phyloP scores from a whole-genome alignment of 2,888 invertebrate species.

The Chouioia cunea region DNA sequence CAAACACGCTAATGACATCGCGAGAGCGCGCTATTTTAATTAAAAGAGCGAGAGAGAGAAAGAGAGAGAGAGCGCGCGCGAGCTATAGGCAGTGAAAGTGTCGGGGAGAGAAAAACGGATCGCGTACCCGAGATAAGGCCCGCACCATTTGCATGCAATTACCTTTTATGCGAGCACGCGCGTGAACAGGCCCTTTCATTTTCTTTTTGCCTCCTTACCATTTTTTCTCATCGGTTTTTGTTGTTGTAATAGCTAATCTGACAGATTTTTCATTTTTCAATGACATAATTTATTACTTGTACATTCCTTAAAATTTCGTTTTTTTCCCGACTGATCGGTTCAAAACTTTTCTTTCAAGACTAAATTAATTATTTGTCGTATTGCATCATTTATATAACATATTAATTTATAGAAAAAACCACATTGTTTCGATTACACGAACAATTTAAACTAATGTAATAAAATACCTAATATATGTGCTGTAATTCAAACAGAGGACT shows the following conservation, averaged over 20 bases:
- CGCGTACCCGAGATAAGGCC: conserved; percentile 57
- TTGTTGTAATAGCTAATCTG: neutral
- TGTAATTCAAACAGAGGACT: too few species aligned
- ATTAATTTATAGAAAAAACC: too few species aligned
- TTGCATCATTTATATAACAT: too few species aligned
- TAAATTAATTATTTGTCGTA: too few species aligned
- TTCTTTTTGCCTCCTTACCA: neutral
- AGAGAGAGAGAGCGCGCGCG: neutral
- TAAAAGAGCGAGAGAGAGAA: conserved; percentile 17
- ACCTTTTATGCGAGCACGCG: conserved; percentile 52
- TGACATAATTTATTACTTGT: too few species aligned
- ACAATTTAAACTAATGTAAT: too few species aligned
- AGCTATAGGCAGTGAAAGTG: conserved; percentile 59
- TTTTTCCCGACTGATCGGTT: too few species aligned
- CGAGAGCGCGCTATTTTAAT: conserved; percentile 25
- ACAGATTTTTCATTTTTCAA: neutral
- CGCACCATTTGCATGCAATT: conserved; percentile 61
- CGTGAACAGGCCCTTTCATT: conserved; percentile 1
- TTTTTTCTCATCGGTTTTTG: neutral
- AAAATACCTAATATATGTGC: too few species aligned
- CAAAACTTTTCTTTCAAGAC: too few species aligned
- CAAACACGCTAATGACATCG: conserved; percentile 1
- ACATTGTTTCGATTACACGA: too few species aligned
- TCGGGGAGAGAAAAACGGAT: conserved; percentile 60
- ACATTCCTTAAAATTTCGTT: too few species aligned